Conservation (phyloP, 2,888 invertebrate genomes). For the Petrolisthes cinctipes region DNA sequence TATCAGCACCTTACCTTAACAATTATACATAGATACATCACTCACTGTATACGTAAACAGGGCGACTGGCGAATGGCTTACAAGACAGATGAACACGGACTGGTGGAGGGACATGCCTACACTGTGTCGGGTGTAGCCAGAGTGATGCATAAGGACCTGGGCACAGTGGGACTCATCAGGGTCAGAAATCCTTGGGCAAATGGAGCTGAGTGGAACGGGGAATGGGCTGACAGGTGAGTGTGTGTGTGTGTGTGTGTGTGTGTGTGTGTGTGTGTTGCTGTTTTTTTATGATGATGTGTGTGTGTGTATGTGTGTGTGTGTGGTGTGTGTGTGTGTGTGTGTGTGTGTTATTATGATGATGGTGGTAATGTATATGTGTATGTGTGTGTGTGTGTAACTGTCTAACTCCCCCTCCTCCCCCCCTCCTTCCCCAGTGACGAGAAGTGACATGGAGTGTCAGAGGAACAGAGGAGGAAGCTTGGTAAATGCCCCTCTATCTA, state of each 20-base stretch:
- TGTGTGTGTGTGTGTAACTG: no score
- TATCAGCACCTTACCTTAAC: background rate
- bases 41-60: slow-evolving; percentile 18
- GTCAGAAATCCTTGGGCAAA: slow-evolving; percentile 72
- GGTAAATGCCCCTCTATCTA: background rate
- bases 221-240: slow-evolving; percentile 70
- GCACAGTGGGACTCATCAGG: slow-evolving; percentile 69
- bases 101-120: slow-evolving; percentile 72
- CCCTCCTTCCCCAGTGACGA: slow-evolving; percentile 67
- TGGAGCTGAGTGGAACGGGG: slow-evolving; percentile 72
- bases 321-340: no score
- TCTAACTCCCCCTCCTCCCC: background rate
- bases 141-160: slow-evolving; percentile 66
- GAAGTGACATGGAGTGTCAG: slow-evolving; percentile 70
- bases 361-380: no score
- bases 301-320: no score
- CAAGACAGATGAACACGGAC: slow-evolving; percentile 70
- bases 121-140: slow-evolving; percentile 70
- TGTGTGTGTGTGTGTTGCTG: no score
- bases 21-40: no score
- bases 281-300: no score
- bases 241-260: no score
- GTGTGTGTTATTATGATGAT: no score
- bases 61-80: slow-evolving; percentile 68
- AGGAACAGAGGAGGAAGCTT: slow-evolving; percentile 34